Percentiles rank a stretch among this genome's conserved stretches.
Conservation (phyloP, 2,113 vertebrate species). For the Halichoeres trimaculatus region DNA sequence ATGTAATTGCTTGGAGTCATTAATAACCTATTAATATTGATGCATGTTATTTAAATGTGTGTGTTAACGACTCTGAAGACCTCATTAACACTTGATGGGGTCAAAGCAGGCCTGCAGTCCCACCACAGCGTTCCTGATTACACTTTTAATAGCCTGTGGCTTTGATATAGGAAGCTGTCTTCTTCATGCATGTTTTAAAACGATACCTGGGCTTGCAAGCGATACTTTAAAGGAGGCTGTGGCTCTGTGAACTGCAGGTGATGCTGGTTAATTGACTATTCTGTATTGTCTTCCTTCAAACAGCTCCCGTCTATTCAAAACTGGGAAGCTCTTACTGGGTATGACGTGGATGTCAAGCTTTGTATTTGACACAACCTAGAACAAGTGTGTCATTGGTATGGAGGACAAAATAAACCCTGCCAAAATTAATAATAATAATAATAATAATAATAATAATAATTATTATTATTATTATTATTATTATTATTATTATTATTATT, state of each 20-base stretch:
- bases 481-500: too few species aligned
- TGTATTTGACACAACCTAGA: not conserved
- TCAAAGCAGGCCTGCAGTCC: slow-evolving; percentile 62
- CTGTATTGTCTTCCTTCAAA: not conserved
- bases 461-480: too few species aligned
- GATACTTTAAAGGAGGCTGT: slow-evolving; percentile 23
- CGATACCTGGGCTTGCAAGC: slow-evolving; percentile 47
- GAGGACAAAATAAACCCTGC: not conserved
- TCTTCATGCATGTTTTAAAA: not conserved
- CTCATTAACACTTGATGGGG: slow-evolving; percentile 76
- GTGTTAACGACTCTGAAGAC: slow-evolving; percentile 66
- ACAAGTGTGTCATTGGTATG: not conserved
- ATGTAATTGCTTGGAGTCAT: slow-evolving; percentile 66
- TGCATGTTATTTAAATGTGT: slow-evolving; percentile 73
- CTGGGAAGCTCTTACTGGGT: not conserved
- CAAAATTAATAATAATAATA: too few species aligned
- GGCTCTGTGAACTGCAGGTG: slow-evolving; percentile 23
- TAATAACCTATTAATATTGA: slow-evolving; percentile 79
- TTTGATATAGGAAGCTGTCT: slow-evolving; percentile 58
- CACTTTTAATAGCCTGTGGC: slow-evolving; percentile 69
- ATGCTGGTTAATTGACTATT: slow-evolving; percentile 15
- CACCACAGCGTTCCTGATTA: slow-evolving; percentile 63
- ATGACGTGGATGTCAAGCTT: not conserved
- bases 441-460: too few species aligned
- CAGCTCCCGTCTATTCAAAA: slow-evolving; percentile 11